These are phyloP conservation scores for Chrysodeixis includens DNA, from an alignment of 2,888 invertebrate species.

Conservation along the genomic window DNA sequence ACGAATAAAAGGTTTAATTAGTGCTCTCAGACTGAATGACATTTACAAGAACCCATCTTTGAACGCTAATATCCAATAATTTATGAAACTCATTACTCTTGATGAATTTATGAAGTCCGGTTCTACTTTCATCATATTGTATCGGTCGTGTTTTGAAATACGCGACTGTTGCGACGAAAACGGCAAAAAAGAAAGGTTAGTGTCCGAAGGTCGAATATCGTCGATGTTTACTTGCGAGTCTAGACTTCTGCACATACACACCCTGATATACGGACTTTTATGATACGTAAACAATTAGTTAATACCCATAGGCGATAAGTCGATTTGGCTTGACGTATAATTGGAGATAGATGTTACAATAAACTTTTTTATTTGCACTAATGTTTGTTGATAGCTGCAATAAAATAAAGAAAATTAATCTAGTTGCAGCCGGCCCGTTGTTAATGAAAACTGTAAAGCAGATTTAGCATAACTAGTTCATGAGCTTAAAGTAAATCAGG, in stretches of 20 bases:
- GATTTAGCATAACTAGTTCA: conserved; percentile 32
- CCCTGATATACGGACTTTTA: conserved; percentile 53
- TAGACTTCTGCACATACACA: conserved; percentile 56
- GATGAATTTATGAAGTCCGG: conserved; percentile 53
- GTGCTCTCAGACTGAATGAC: conserved; percentile 26
- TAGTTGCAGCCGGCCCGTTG: conserved; percentile 18
- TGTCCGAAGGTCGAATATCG: conserved; percentile 60
- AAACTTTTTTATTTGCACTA: conserved; percentile 19
- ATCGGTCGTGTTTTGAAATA: conserved; percentile 52
- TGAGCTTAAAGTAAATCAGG: conserved; percentile 53
- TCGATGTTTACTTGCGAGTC: conserved; percentile 57
- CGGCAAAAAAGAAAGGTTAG: conserved; percentile 59
- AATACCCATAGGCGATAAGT: conserved; percentile 36
- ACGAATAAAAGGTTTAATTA: conserved; percentile 55
- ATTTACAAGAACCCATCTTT: conserved; percentile 42
- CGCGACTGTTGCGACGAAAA: conserved; percentile 39
- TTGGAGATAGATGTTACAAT: conserved; percentile 32
- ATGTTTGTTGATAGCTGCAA: conserved; percentile 33
- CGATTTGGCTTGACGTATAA: conserved; percentile 33
- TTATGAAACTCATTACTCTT: conserved; percentile 47
- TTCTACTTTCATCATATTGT: conserved; percentile 51
- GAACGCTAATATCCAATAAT: conserved; percentile 30
- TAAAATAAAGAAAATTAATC: conserved; percentile 16
- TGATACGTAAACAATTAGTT: conserved; percentile 59
- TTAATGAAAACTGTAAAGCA: conserved; percentile 24